These are phyloP conservation scores for Thaleichthys pacificus DNA, from an alignment of 2,797 vertebrate species.

Conservation along the genomic window DNA sequence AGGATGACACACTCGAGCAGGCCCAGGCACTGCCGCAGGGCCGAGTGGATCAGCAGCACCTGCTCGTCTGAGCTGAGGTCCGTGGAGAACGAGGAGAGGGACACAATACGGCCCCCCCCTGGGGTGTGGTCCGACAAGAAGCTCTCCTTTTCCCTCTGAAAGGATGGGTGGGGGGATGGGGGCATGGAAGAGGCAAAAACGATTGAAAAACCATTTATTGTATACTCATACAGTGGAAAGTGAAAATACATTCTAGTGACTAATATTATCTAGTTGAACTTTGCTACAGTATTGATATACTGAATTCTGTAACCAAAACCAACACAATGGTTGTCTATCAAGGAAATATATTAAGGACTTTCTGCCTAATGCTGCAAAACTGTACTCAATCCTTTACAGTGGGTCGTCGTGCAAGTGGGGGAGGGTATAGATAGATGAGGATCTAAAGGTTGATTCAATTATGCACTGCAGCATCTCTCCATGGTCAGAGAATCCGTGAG, in stretches of 20 bases:
- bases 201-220: background rate
- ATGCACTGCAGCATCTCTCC: slow-evolving; percentile 24
- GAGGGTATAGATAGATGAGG: background rate
- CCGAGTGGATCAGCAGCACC: slow-evolving; percentile 67
- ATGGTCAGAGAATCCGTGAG: background rate
- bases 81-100: slow-evolving; percentile 43
- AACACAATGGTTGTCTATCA: slow-evolving; percentile 30
- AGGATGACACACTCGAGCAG: slow-evolving; percentile 70
- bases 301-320: background rate
- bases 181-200: background rate
- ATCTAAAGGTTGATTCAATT: slow-evolving; percentile 46
- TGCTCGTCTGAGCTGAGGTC: slow-evolving; percentile 55
- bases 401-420: background rate
- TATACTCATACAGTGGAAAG: background rate
- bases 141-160: slow-evolving; percentile 72
- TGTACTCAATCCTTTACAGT: slow-evolving; percentile 53
- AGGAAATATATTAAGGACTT: background rate
- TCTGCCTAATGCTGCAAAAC: background rate
- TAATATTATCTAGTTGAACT: background rate
- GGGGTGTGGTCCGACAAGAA: slow-evolving; percentile 61
- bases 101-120: slow-evolving; percentile 63
- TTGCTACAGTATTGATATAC: background rate
- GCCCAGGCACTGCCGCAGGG: slow-evolving; percentile 71
- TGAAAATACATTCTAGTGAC: background rate
- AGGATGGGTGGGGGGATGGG: background rate